Conservation (phyloP, 2,113 vertebrate genomes). For the Melanotaenia duboulayi region DNA sequence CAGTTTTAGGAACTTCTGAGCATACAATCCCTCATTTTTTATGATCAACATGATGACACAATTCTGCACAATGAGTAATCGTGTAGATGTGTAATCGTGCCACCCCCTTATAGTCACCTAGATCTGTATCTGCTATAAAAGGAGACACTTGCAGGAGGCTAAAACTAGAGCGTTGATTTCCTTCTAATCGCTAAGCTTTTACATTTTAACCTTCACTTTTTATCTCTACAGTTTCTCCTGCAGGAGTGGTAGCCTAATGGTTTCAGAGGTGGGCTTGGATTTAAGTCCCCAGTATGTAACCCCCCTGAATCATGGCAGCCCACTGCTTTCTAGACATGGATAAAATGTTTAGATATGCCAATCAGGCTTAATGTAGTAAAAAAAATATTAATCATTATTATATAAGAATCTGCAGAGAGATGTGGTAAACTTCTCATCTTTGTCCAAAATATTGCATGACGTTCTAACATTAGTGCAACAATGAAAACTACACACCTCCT, state of each 20-base stretch:
- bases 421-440: neutral
- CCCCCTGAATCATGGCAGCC: no score
- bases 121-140: neutral
- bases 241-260: no score
- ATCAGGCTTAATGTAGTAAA: no score
- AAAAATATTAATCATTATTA: no score
- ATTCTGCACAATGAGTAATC: no score
- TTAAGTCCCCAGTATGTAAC: no score
- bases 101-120: no score
- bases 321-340: no score
- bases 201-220: neutral
- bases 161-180: constrained; percentile 13
- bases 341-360: no score
- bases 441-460: neutral
- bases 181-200: neutral
- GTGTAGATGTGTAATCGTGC: no score
- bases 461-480: neutral
- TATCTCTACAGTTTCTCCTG: neutral
- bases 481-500: neutral
- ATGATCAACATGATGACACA: constrained; percentile 1
- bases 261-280: no score
- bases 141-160: constrained; percentile 20
- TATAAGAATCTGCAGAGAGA: neutral
- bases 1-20: constrained; percentile 5
- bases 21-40: constrained; percentile 14